Evolutionary conservation across 2,888 invertebrate species (phyloP).

Genomic region (Caenorhabditis afra): DNA sequence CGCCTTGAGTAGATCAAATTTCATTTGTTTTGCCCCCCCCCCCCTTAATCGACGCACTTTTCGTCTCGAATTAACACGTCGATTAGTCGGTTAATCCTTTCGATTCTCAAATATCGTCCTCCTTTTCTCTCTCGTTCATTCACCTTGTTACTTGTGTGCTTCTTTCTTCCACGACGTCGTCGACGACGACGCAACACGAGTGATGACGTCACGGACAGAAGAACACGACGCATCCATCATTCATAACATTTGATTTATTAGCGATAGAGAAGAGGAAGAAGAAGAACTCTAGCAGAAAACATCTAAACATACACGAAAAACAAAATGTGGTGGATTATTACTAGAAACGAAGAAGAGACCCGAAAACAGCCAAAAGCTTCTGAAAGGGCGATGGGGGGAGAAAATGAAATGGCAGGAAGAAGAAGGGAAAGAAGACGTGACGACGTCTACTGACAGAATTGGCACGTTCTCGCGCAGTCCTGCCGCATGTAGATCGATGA

Average conservation of each 20-base stretch:
- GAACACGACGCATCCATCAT: not conserved
- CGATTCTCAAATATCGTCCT: conserved; percentile 27
- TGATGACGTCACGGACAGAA: conserved; percentile 20
- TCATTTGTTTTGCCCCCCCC: not conserved
- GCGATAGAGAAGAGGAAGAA: conserved; percentile 7
- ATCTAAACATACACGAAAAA: not conserved
- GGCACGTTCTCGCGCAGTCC: conserved; percentile 76
- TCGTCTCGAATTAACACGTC: conserved; percentile 30
- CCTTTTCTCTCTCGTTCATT: not conserved
- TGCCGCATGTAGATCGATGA: conserved; percentile 79
- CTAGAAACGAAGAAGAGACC: conserved; percentile 18
- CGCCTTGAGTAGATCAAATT: no score
- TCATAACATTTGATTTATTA: conserved; percentile 44
- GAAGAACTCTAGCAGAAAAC: not conserved
- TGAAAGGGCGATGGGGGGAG: conserved; percentile 27
- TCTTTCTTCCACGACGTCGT: no score
- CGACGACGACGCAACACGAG: conserved; percentile 10
- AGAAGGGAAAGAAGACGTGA: no score
- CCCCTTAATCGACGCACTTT: conserved; percentile 13
- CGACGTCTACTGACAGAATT: conserved; percentile 68
- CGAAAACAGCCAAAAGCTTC: conserved; percentile 26
- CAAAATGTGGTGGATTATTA: conserved; percentile 4
- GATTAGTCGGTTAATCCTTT: conserved; percentile 49
- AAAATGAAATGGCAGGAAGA: conserved; percentile 26
- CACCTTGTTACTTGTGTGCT: not conserved